These are phyloP conservation scores for Drosophila falleni DNA, from an alignment of 2,888 invertebrate species.

Conservation along the genomic window DNA sequence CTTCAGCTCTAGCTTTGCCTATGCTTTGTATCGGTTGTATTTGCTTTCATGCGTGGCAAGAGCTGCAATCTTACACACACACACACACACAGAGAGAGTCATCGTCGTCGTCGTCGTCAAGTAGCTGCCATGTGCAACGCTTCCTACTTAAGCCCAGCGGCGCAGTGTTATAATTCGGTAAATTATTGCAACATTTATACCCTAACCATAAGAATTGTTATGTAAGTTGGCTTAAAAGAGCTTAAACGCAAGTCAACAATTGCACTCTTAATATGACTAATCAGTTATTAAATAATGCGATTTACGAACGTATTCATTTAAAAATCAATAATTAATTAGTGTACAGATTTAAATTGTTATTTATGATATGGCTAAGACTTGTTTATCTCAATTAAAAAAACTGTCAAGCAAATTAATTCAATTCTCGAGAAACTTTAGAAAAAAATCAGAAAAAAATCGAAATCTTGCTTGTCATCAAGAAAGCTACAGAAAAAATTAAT, in stretches of 20 bases:
- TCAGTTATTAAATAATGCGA: conserved; percentile 3
- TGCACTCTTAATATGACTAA: not conserved
- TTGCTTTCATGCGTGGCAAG: conserved; percentile 69
- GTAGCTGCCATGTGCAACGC: conserved; percentile 72
- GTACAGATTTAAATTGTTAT: not conserved
- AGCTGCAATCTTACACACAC: conserved; percentile 37
- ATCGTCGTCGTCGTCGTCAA: conserved; percentile 55
- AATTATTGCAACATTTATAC: conserved; percentile 57
- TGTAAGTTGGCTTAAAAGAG: conserved; percentile 21
- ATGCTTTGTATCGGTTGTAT: conserved; percentile 41
- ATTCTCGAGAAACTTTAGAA: not conserved
- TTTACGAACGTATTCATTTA: not conserved
- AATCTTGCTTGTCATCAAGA: not conserved
- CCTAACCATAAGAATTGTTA: conserved; percentile 39
- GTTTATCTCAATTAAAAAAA: not conserved
- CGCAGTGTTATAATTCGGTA: conserved; percentile 67
- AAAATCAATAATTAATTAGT: conserved; percentile 1
- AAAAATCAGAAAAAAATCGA: not conserved
- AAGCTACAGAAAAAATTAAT: not conserved
- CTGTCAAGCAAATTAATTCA: not conserved
- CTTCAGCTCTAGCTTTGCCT: conserved; percentile 32
- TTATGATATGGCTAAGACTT: not conserved
- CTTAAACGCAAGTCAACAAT: not conserved
- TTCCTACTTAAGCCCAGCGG: conserved; percentile 68
- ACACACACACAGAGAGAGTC: conserved; percentile 20